Base-by-base conservation (phyloP, 2,113 vertebrate genomes). In the Arothron firmamentum region DNA sequence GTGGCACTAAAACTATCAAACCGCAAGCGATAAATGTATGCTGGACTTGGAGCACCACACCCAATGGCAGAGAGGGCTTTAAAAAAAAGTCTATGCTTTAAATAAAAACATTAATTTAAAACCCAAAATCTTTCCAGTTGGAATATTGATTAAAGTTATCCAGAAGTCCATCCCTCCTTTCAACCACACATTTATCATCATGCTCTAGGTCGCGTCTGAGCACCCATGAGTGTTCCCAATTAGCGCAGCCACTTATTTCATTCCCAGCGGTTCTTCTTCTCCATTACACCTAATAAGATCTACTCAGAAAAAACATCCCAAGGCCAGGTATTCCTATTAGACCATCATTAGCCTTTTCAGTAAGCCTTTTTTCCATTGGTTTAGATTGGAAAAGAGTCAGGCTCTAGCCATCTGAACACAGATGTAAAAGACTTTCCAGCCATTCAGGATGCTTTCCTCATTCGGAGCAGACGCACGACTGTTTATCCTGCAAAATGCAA, bases 201-300 rank as follows among this genome's bases (percentile, higher is more conserved):
- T 1, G 7, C 65, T 62, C 53, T 21, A 25, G 47, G 63, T 56
- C 59, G 47, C 63, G 59, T 62, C 47, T 67, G 72, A 81, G 72
- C 48, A 54, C 41, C 60, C 62, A 72, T 58, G 52, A 82, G 62
- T 67, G 84, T 80, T 79, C 71, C 77, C 79, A 80, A 72, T 84
- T 80, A 80, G 56, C 72, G 49, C 53, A 28, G 42, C 59, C 62
- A 64, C 74, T 81, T 59, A 71, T 64, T 73, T 62, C 47, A 41
- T 46, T 77, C 68, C 78, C 65, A 72, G 66, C 54, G 79, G 77
- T 65, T 66, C 69, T 74, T 67, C 59, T 66, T 77, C 75, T 71
- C 60, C 70, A 78, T 82, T 76, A 82, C 49, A 69, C 62, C 56
- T 82, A 80, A 82, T 79, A 70, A 82, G 68, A 65, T 76, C 62